Conservation (phyloP, 2,113 vertebrate genomes). For the Varanus salvator region DNA sequence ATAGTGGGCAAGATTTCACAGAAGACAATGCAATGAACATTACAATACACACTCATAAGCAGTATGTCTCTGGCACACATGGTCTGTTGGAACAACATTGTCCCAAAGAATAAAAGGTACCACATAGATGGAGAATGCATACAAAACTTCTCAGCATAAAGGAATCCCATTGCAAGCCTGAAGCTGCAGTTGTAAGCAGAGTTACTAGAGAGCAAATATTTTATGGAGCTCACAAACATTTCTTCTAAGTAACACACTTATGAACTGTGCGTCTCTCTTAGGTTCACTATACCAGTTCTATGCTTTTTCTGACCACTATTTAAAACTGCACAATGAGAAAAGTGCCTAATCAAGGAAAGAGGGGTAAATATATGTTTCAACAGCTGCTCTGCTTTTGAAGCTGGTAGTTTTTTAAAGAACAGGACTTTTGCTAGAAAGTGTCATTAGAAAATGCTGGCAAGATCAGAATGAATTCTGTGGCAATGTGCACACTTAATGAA, state of each 20-base stretch:
- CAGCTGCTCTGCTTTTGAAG: conserved; percentile 11
- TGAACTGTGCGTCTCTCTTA: too few species aligned
- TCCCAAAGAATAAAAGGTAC: background rate
- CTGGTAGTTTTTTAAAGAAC: background rate
- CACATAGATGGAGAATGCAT: background rate
- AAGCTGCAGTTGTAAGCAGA: background rate
- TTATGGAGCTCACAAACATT: background rate
- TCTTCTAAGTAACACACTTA: background rate
- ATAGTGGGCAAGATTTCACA: background rate
- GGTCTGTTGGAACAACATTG: background rate
- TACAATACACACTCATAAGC: background rate
- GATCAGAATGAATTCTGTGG: conserved; percentile 33
- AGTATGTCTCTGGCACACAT: background rate
- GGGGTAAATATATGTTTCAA: conserved; percentile 3
- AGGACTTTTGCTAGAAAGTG: conserved; percentile 35
- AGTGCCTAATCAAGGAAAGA: conserved; percentile 42
- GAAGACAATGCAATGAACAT: background rate
- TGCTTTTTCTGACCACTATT: background rate
- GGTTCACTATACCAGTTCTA: background rate
- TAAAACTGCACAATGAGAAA: background rate
- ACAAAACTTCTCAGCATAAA: background rate
- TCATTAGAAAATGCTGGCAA: conserved; percentile 27
- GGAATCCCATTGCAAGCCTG: background rate
- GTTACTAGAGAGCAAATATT: background rate
- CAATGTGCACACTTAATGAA: conserved; percentile 39